Conservation (phyloP, 1,140 invertebrate genomes). For the Lerema accius region DNA sequence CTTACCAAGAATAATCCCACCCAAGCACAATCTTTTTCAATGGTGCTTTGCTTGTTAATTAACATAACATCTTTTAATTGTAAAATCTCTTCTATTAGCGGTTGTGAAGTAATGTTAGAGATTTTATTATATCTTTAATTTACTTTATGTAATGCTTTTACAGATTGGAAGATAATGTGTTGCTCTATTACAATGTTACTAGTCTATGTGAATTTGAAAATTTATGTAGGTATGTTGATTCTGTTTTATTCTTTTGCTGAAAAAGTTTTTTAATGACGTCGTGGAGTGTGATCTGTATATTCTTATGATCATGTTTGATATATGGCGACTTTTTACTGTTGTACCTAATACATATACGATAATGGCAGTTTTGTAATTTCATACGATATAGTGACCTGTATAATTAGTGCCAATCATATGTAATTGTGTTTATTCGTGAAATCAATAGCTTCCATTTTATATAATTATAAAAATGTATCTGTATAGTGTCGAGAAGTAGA, state of each 20-base stretch:
- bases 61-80: slow-evolving; percentile 49
- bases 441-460: slow-evolving; percentile 46
- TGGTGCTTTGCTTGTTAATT: slow-evolving; percentile 69
- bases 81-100: slow-evolving; percentile 64
- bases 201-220: slow-evolving; percentile 49
- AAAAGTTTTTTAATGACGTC: slow-evolving; percentile 40
- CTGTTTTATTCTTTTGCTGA: slow-evolving; percentile 38
- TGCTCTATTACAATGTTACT: slow-evolving; percentile 52
- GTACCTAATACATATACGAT: slow-evolving; percentile 42
- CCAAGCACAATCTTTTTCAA: slow-evolving; percentile 63
- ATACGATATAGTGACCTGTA: slow-evolving; percentile 66
- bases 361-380: slow-evolving; percentile 64
- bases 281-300: slow-evolving; percentile 42
- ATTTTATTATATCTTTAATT: slow-evolving; percentile 62
- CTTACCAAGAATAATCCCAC: slow-evolving; percentile 50
- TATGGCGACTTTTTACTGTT: slow-evolving; percentile 47
- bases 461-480: slow-evolving; percentile 33
- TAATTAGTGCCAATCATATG: slow-evolving; percentile 73
- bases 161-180: slow-evolving; percentile 39
- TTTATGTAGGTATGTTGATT: slow-evolving; percentile 35
- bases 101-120: slow-evolving; percentile 76
- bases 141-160: slow-evolving; percentile 45
- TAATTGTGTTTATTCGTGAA: slow-evolving; percentile 51
- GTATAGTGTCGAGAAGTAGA: slow-evolving; percentile 33
- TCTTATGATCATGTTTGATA: slow-evolving; percentile 46